Evolutionary conservation across 2,888 invertebrate genomes (phyloP).

Genomic region (Patella depressa): DNA sequence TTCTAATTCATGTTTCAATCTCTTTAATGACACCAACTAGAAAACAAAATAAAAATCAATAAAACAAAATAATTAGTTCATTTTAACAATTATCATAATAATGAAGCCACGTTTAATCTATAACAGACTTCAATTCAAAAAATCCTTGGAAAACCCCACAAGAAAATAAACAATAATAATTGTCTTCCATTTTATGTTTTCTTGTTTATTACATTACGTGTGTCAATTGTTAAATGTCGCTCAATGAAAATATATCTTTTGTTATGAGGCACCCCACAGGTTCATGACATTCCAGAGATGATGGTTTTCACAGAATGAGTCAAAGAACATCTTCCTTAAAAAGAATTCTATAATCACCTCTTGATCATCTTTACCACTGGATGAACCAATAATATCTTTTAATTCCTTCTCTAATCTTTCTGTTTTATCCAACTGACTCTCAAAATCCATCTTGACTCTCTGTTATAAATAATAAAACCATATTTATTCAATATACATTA

Average conservation of each 20-base stretch:
- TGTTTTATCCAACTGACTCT: conserved; percentile 89
- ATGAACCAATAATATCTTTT: conserved; percentile 86
- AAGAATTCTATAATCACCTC: conserved; percentile 38
- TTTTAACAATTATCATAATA: too few relatives aligned
- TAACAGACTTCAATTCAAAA: not conserved
- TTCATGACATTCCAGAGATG: too few relatives aligned
- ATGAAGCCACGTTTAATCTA: too few relatives aligned
- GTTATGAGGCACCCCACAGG: too few relatives aligned
- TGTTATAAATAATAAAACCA: conserved; percentile 66
- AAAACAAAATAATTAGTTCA: not conserved
- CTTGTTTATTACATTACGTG: too few relatives aligned
- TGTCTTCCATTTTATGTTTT: too few relatives aligned
- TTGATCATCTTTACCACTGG: conserved; percentile 74
- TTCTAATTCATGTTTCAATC: conserved; percentile 89
- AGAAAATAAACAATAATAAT: too few relatives aligned
- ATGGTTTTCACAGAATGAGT: too few relatives aligned
- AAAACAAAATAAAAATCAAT: not conserved
- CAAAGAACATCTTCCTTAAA: not conserved
- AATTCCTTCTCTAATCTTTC: conserved; percentile 84
- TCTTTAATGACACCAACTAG: conserved; percentile 79
- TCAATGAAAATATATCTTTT: too few relatives aligned
- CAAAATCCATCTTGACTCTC: conserved; percentile 89
- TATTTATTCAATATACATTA: not conserved
- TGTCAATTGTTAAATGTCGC: too few relatives aligned
- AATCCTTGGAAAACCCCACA: not conserved